These are phyloP conservation scores for Gallinago solitaria DNA, from an alignment of 2,797 vertebrate genomes.

Conservation along the genomic window DNA sequence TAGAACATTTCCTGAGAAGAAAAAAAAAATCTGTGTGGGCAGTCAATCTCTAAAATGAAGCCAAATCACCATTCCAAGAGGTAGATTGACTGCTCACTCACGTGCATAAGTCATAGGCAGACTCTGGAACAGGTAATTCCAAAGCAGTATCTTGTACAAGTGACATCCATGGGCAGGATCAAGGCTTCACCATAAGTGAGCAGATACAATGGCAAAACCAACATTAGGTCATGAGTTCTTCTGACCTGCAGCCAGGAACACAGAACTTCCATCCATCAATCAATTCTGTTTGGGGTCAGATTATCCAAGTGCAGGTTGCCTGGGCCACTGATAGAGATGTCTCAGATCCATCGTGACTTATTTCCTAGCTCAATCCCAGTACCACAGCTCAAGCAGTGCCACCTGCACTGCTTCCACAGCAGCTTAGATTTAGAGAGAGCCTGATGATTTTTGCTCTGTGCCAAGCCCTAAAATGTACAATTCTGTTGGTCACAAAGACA, in stretches of 20 bases:
- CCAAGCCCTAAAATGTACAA: not conserved
- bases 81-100: rapidly evolving
- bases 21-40: not conserved
- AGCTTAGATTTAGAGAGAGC: not conserved
- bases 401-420: not conserved
- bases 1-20: not conserved
- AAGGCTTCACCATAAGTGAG: not conserved
- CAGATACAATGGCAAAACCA: not conserved
- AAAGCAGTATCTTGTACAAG: not conserved
- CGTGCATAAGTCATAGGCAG: rapidly evolving
- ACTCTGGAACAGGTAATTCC: not conserved
- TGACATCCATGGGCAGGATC: not conserved
- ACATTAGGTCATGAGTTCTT: not conserved
- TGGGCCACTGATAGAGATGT: not conserved
- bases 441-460: not conserved
- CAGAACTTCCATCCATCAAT: not conserved
- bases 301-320: not conserved
- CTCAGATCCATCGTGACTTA: not conserved
- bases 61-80: not conserved
- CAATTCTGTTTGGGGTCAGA: not conserved
- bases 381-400: not conserved
- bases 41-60: not conserved
- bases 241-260: not conserved
- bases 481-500: not conserved
- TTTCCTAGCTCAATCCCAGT: not conserved